These are phyloP conservation scores for Alligator mississippiensis DNA, from an alignment of 2,113 vertebrate species.

Conservation along the genomic window DNA sequence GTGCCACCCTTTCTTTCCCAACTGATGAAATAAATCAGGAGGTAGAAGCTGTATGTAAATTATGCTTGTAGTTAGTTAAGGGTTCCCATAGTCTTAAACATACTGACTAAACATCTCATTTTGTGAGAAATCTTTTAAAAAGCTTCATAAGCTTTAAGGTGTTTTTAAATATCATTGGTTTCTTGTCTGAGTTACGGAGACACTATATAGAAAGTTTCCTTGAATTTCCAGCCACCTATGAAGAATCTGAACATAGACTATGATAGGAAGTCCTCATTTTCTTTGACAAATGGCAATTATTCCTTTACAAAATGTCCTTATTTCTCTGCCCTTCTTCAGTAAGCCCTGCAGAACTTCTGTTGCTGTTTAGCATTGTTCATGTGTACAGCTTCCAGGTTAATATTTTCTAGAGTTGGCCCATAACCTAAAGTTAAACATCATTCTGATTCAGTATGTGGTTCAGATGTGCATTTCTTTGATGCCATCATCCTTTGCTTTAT, in stretches of 20 bases:
- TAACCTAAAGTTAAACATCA: neutral
- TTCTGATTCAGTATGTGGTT: neutral
- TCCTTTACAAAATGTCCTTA: neutral
- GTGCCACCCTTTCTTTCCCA: slow-evolving; percentile 68
- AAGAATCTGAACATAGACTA: neutral
- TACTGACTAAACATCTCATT: neutral
- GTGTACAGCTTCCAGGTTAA: neutral
- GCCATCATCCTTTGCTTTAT: neutral
- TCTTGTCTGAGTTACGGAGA: neutral
- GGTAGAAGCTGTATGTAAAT: slow-evolving; percentile 69
- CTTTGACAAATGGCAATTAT: too few relatives aligned
- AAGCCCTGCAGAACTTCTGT: neutral
- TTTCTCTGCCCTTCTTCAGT: neutral
- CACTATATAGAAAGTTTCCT: neutral
- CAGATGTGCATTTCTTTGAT: neutral
- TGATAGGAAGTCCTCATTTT: neutral
- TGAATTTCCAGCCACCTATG: neutral
- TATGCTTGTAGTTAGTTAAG: neutral
- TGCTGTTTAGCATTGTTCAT: neutral
- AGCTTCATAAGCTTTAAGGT: slow-evolving; percentile 27
- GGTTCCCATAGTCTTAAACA: neutral
- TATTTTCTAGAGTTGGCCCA: neutral
- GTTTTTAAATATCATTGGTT: slow-evolving; percentile 22
- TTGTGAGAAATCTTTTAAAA: neutral
- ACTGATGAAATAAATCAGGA: slow-evolving; percentile 69